Evolutionary conservation across 1,140 invertebrate genomes (phyloP), one percentile per base, ranked within the genome.

Genomic region (Bombus impatiens): DNA sequence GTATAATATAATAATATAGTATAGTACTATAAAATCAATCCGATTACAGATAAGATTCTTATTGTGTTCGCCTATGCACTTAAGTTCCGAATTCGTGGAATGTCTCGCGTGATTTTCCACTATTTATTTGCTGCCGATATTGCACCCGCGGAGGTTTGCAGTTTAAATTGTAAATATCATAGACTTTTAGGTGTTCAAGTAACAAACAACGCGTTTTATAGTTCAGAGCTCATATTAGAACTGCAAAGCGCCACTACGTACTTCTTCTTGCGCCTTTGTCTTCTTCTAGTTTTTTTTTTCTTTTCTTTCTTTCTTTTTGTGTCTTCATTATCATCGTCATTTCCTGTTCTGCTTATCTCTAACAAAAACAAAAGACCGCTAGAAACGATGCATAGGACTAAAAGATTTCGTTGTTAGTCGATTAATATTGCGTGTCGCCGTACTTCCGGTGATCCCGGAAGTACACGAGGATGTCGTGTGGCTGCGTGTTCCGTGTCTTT

Each of bases 51-150:
- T 87, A 87, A 65, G 79, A 88, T 87, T 62, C 80, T 85, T 82
- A 84, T 84, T 67, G 59, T 40, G 62, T 86, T 74, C 68, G 82
- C 92, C 91, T 94, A 94, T 93, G 92, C 92, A 92, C 92, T 95
- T 95, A 95, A 95, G 94, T 95, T 94, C 93, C 94, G 89, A 94
- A 91, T 94, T 44, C 92, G 94, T 94, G 94, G 94, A 95, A 95
- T 95, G 94, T 95, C 94, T 93, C 77, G 85, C 87, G 79, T 92
- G 90, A 94, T 93, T 94, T 67, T 95, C 94, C 94, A 94, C 94
- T 91, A 92, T 62, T 86, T 32, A 53, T 91, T 91, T 91, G 91
- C 90, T 92, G 91, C 89, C 28, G 89, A 91, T 44, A 68, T 86
- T 92, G 87, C 84, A 90, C 89, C 90, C 89, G 89, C 92, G 92